Conservation (phyloP, 2,113 vertebrate genomes). For the Perca flavescens region DNA sequence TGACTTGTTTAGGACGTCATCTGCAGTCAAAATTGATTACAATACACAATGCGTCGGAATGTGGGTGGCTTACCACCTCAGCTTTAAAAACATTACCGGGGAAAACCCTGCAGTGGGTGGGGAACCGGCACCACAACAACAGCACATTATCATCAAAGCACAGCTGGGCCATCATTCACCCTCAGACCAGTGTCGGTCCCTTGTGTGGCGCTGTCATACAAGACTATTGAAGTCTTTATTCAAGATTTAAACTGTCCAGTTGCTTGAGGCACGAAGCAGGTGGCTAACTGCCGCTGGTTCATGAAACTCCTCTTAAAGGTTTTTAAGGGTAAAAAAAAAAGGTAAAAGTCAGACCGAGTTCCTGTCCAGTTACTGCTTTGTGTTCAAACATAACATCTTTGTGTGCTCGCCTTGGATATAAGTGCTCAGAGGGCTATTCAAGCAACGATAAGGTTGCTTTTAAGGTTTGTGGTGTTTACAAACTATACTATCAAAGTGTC, state of each 20-base stretch:
- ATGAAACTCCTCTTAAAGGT: slow-evolving; percentile 21
- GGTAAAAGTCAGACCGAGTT: slow-evolving; percentile 1
- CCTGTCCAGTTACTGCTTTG: not conserved
- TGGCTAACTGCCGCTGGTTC: not conserved
- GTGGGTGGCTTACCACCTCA: slow-evolving; percentile 16
- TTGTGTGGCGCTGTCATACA: not conserved
- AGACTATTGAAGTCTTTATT: not conserved
- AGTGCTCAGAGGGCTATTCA: slow-evolving; percentile 16
- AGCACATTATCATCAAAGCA: slow-evolving; percentile 26
- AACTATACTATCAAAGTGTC: slow-evolving; percentile 8
- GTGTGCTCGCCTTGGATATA: not conserved
- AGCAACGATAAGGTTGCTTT: not conserved
- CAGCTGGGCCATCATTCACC: not conserved
- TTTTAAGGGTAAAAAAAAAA: slow-evolving; percentile 24
- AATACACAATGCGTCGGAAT: not conserved
- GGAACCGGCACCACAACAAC: slow-evolving; percentile 43
- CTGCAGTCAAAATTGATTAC: slow-evolving; percentile 14
- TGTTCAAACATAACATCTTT: not conserved
- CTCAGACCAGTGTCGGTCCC: not conserved
- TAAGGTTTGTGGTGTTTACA: slow-evolving; percentile 14
- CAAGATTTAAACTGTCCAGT: not conserved
- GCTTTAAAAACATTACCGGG: slow-evolving; percentile 6
- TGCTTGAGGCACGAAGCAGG: slow-evolving; percentile 4
- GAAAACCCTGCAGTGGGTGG: slow-evolving; percentile 28
- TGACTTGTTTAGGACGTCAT: not conserved